A percentile compares a stretch with the other conserved stretches of the same genome.
Conservation (phyloP, 2,888 invertebrate species). For the Nemotelus nigrinus region DNA sequence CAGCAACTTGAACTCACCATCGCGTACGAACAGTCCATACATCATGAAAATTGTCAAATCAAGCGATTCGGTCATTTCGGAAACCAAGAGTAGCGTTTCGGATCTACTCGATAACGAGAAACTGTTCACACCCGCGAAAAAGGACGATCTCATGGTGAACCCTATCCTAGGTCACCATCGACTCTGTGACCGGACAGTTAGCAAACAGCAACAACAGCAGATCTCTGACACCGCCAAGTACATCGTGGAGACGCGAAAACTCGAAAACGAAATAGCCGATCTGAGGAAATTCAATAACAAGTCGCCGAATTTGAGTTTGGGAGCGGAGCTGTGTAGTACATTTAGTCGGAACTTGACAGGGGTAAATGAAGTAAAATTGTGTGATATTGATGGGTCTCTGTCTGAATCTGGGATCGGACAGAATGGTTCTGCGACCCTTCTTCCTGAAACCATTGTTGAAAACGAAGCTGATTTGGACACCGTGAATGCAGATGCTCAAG, state of each 20-base stretch:
- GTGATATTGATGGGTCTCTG: neutral
- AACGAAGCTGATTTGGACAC: slow-evolving; percentile 4
- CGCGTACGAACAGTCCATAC: slow-evolving; percentile 64
- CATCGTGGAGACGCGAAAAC: slow-evolving; percentile 50
- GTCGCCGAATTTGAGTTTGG: slow-evolving; percentile 26
- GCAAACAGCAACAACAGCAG: slow-evolving; percentile 51
- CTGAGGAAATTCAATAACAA: slow-evolving; percentile 31
- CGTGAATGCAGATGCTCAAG: neutral
- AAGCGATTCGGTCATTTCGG: slow-evolving; percentile 65
- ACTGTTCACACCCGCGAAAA: slow-evolving; percentile 62
- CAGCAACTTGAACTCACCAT: slow-evolving; percentile 67
- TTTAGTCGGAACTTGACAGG: slow-evolving; percentile 8
- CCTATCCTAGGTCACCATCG: slow-evolving; percentile 70
- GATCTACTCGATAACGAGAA: slow-evolving; percentile 62
- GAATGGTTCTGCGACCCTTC: slow-evolving; percentile 16
- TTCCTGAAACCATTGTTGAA: neutral
- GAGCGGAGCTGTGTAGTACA: slow-evolving; percentile 8
- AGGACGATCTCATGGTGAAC: slow-evolving; percentile 65
- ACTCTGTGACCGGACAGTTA: slow-evolving; percentile 67
- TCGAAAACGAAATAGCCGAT: slow-evolving; percentile 40
- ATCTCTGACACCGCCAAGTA: slow-evolving; percentile 54
- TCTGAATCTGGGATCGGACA: neutral
- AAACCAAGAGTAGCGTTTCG: slow-evolving; percentile 64
- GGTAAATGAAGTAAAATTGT: neutral
- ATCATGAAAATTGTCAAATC: slow-evolving; percentile 64